These are phyloP conservation scores for Callorhinus ursinus DNA, from an alignment of 2,113 vertebrate species.

Conservation along the genomic window DNA sequence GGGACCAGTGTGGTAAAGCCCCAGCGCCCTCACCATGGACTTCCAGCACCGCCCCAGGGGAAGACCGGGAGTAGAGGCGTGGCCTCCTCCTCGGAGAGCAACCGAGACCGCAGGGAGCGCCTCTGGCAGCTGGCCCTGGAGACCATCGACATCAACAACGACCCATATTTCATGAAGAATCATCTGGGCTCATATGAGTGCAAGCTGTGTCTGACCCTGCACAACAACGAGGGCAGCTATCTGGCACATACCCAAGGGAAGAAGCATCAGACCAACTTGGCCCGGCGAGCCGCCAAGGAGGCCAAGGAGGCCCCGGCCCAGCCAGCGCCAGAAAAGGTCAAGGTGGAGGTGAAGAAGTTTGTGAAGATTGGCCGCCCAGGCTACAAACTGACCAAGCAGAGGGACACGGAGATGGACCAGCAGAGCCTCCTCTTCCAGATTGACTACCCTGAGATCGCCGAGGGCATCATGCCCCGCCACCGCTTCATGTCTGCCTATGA, in stretches of 20 bases:
- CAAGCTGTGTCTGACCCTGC: slow-evolving; percentile 97
- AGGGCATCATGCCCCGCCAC: slow-evolving; percentile 95
- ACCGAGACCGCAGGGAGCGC: slow-evolving; percentile 94
- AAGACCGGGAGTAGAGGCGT: slow-evolving; percentile 98
- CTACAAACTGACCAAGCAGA: slow-evolving; percentile 99
- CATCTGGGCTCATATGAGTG: slow-evolving; percentile 98
- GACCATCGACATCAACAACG: slow-evolving; percentile 99
- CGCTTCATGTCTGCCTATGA: slow-evolving; percentile 99
- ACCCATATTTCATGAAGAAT: slow-evolving; percentile 99
- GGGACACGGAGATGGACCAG: slow-evolving; percentile 94
- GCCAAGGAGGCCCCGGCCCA: slow-evolving; percentile 99
- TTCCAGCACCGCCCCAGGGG: slow-evolving; percentile 98
- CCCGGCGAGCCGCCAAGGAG: slow-evolving; percentile 95
- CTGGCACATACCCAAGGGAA: slow-evolving; percentile 98
- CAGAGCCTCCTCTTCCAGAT: slow-evolving; percentile 99
- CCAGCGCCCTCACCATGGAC: slow-evolving; percentile 88
- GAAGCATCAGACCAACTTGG: slow-evolving; percentile 99
- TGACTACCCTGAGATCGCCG: slow-evolving; percentile 97
- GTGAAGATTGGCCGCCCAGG: slow-evolving; percentile 98
- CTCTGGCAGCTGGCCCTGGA: slow-evolving; percentile 96
- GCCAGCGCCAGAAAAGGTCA: slow-evolving; percentile 97
- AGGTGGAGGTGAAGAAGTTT: slow-evolving; percentile 99
- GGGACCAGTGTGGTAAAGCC: background rate
- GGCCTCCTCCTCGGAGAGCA: slow-evolving; percentile 97
- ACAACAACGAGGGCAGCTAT: slow-evolving; percentile 99